phyloP scores from a whole-genome alignment of 2,797 vertebrate species.

The Poecilia wingei region DNA sequence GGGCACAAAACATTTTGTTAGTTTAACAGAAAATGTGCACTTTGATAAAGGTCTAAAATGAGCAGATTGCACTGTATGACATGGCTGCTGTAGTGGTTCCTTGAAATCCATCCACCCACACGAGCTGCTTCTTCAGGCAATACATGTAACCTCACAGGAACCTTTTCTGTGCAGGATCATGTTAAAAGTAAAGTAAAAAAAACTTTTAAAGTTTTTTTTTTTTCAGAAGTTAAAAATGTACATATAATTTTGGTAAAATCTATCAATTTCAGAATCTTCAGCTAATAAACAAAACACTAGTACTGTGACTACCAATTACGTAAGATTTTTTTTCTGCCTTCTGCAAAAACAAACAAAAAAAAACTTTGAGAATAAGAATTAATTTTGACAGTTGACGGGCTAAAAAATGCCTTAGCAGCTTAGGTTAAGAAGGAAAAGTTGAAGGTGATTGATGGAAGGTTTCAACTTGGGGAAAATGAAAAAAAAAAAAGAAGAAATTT shows the following conservation, averaged over 20 bases:
- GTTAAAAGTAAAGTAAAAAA: not conserved
- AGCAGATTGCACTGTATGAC: not conserved
- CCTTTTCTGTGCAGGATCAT: not conserved
- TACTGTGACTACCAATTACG: not conserved
- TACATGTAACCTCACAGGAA: not conserved
- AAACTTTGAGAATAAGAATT: not conserved
- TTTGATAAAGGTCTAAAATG: not conserved
- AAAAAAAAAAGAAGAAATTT: too few relatives aligned
- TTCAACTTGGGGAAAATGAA: not conserved
- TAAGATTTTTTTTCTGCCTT: not conserved
- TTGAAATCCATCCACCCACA: constrained; percentile 7
- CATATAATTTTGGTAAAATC: not conserved
- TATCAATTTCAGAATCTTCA: not conserved
- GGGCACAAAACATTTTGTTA: not conserved
- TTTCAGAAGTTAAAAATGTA: not conserved
- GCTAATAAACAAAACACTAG: not conserved
- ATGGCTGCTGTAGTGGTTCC: not conserved
- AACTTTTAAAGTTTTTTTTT: not conserved
- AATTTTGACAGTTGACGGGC: not conserved
- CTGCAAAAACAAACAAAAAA: not conserved
- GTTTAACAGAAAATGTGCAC: not conserved
- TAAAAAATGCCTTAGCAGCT: not conserved
- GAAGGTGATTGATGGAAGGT: not conserved
- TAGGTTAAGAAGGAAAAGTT: not conserved
- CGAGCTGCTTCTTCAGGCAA: not conserved